phyloP scores from a whole-genome alignment of 2,888 invertebrate species.

The Boloria euphrosyne region DNA sequence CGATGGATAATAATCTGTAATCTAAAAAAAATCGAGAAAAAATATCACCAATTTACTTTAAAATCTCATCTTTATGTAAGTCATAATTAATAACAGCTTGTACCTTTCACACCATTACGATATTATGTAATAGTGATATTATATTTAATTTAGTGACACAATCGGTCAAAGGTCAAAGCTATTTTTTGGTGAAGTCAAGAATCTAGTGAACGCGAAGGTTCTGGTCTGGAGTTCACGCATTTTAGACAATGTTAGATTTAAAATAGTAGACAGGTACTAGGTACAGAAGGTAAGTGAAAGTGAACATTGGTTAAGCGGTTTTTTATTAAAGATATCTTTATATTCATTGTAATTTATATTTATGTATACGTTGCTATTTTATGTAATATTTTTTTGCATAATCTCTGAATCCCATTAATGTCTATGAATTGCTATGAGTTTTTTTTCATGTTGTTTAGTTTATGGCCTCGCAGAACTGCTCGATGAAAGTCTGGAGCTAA shows the following conservation, averaged over 20 bases:
- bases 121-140: slow-evolving; percentile 1
- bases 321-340: slow-evolving; percentile 43
- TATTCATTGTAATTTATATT: slow-evolving; percentile 26
- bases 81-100: slow-evolving; percentile 7
- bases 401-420: slow-evolving; percentile 7
- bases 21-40: too few species aligned
- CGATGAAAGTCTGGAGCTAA: neutral
- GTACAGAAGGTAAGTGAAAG: slow-evolving; percentile 44
- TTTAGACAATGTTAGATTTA: slow-evolving; percentile 31
- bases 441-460: too few species aligned
- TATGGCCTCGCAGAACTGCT: too few species aligned
- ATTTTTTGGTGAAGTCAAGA: slow-evolving; percentile 6
- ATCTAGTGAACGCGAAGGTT: slow-evolving; percentile 1
- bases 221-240: slow-evolving; percentile 10
- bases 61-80: slow-evolving; percentile 1
- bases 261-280: neutral
- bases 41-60: too few species aligned
- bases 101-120: slow-evolving; percentile 4
- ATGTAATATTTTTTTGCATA: slow-evolving; percentile 26
- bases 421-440: too few species aligned
- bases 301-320: slow-evolving; percentile 43
- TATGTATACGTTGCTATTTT: slow-evolving; percentile 32
- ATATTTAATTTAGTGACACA: slow-evolving; percentile 5
- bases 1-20: too few species aligned
- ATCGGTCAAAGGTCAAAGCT: slow-evolving; percentile 7